These are phyloP conservation scores for Platypus cylindrus DNA, from an alignment of 2,888 invertebrate genomes.

Conservation along the genomic window DNA sequence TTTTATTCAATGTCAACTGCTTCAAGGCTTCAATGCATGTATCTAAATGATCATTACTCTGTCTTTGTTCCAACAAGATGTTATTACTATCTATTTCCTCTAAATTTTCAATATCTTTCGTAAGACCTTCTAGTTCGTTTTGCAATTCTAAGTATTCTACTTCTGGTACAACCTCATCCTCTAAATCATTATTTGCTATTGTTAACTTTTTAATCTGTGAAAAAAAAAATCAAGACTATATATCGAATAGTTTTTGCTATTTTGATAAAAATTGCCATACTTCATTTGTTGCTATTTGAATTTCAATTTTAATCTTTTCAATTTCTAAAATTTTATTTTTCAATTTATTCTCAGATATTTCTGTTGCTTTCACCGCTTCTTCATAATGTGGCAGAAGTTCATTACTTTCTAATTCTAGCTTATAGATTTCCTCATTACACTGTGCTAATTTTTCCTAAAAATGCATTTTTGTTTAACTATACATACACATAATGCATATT, in stretches of 20 bases:
- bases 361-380: conserved; percentile 4
- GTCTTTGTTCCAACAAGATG: conserved; percentile 7
- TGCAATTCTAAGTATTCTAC: conserved; percentile 8
- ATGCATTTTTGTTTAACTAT: conserved; percentile 4
- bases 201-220: conserved; percentile 4
- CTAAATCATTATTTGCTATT: conserved; percentile 5
- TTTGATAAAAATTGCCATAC: background rate
- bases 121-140: conserved; percentile 1
- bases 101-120: conserved; percentile 6
- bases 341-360: conserved; percentile 6
- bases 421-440: conserved; percentile 2
- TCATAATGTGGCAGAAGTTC: conserved; percentile 7
- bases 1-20: conserved; percentile 3
- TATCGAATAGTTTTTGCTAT: background rate
- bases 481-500: too few species aligned
- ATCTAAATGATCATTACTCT: conserved; percentile 6
- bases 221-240: background rate
- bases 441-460: conserved; percentile 4
- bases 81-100: conserved; percentile 9
- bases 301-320: conserved; percentile 4
- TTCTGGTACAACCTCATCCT: conserved; percentile 8
- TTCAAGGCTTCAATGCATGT: conserved; percentile 7
- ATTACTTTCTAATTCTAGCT: conserved; percentile 4
- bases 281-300: conserved; percentile 3
- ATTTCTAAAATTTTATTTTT: conserved; percentile 5